These are phyloP conservation scores for Oreochromis tanganicae DNA, from an alignment of 2,113 vertebrate species.

Conservation along the genomic window DNA sequence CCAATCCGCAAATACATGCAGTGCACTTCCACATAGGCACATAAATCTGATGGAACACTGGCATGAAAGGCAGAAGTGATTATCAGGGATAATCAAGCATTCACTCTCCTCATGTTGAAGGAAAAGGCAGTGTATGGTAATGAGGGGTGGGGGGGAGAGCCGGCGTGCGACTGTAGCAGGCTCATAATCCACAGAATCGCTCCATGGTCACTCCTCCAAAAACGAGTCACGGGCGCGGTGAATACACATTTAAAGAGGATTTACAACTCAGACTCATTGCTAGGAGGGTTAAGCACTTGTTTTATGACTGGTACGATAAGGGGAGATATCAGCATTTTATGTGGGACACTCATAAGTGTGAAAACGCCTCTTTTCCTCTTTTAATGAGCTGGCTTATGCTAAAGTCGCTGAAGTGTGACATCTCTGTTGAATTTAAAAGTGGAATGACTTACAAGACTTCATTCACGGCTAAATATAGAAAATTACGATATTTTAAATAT, in stretches of 20 bases:
- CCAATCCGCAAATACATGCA: slow-evolving; percentile 21
- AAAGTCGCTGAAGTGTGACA: slow-evolving; percentile 31
- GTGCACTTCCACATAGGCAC: slow-evolving; percentile 25
- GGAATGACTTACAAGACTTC: neutral
- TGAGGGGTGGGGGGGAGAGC: neutral
- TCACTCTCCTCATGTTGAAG: slow-evolving; percentile 58
- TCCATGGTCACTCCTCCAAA: slow-evolving; percentile 53
- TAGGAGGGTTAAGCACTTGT: slow-evolving; percentile 56
- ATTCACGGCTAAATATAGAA: slow-evolving; percentile 9
- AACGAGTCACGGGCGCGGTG: neutral
- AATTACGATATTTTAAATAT: slow-evolving; percentile 41
- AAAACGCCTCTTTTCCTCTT: slow-evolving; percentile 43
- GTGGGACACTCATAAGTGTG: slow-evolving; percentile 45
- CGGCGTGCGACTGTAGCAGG: neutral
- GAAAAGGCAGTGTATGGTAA: slow-evolving; percentile 52
- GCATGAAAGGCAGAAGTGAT: slow-evolving; percentile 58
- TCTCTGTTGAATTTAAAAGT: slow-evolving; percentile 41
- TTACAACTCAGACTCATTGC: slow-evolving; percentile 39
- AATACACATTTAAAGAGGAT: slow-evolving; percentile 60
- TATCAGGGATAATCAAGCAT: slow-evolving; percentile 70
- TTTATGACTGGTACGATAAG: slow-evolving; percentile 58
- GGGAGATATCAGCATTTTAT: slow-evolving; percentile 59
- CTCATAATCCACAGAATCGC: slow-evolving; percentile 46
- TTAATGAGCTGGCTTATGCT: slow-evolving; percentile 12
- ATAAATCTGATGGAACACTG: slow-evolving; percentile 56